These are phyloP conservation scores for Rynchops niger DNA, from an alignment of 2,113 vertebrate species.

Conservation along the genomic window DNA sequence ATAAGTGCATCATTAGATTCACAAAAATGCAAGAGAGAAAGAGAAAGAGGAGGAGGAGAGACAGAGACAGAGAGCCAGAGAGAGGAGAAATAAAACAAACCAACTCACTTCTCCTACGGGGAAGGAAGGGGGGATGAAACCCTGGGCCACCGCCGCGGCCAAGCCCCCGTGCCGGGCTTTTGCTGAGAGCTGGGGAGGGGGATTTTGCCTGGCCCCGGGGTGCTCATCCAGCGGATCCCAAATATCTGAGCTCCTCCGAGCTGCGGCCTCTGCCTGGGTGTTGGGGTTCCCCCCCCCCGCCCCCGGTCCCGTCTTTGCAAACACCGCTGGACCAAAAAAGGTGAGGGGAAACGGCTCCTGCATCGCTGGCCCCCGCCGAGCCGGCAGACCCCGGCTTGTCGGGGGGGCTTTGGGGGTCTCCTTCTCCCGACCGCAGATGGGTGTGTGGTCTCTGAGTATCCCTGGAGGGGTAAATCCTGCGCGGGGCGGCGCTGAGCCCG, in stretches of 20 bases:
- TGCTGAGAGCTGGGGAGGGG: not conserved
- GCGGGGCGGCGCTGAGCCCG: accelerated
- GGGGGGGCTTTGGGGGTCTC: not conserved
- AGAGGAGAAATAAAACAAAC: conserved; percentile 88
- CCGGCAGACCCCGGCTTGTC: accelerated
- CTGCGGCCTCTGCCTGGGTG: not conserved
- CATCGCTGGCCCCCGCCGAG: not conserved
- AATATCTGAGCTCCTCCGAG: not conserved
- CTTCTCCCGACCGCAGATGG: accelerated
- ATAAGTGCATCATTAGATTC: conserved; percentile 99
- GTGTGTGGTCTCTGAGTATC: not conserved
- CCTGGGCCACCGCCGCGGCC: not conserved
- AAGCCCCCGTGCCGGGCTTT: not conserved
- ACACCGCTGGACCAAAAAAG: not conserved
- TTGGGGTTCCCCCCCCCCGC: not conserved
- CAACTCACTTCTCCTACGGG: conserved; percentile 86
- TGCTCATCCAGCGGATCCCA: not conserved
- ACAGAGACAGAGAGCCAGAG: conserved; percentile 83
- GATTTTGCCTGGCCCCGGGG: not conserved
- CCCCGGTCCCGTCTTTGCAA: not conserved
- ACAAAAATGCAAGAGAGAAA: conserved; percentile 99
- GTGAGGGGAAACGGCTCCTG: not conserved
- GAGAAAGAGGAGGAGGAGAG: conserved; percentile 73
- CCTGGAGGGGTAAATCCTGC: not conserved
- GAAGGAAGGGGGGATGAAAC: not conserved